phyloP scores from a whole-genome alignment of 2,797 vertebrate species.

The Meriones psammophilus region DNA sequence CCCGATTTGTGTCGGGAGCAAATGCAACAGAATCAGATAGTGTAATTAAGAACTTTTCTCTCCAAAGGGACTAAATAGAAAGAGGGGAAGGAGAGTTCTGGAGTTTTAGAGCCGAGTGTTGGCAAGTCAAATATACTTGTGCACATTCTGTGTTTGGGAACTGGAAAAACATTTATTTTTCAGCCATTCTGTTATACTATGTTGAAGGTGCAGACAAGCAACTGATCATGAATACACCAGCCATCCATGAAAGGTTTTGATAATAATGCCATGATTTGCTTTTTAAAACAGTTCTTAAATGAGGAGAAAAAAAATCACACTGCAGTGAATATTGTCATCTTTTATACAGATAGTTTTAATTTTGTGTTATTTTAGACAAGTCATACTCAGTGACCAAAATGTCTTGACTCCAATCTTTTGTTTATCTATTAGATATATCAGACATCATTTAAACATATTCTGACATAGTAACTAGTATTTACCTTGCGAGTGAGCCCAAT shows the following conservation, averaged over 20 bases:
- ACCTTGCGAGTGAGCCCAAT: not conserved
- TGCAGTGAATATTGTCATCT: not conserved
- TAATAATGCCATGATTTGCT: conserved; percentile 29
- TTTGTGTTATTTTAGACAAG: conserved; percentile 40
- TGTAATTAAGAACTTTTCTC: conserved; percentile 5
- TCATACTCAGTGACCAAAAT: not conserved
- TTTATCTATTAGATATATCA: not conserved
- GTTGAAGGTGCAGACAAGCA: not conserved
- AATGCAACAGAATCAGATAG: conserved; percentile 54
- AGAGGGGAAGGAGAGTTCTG: not conserved
- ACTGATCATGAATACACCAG: not conserved
- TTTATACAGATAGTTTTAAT: not conserved
- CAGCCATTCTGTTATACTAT: not conserved
- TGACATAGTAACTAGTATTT: conserved; percentile 15
- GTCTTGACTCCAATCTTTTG: not conserved
- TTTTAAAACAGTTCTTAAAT: conserved; percentile 18
- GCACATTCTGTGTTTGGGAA: not conserved
- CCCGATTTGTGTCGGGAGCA: conserved; percentile 56
- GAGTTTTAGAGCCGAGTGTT: not conserved
- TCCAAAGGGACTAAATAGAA: not conserved
- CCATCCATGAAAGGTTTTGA: conserved; percentile 1
- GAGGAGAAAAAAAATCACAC: not conserved
- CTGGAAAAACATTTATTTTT: conserved; percentile 22
- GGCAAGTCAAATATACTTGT: not conserved
- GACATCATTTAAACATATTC: not conserved